These are phyloP conservation scores for Acrocephalus kingi DNA, from an alignment of 2,113 vertebrate genomes.

Conservation along the genomic window DNA sequence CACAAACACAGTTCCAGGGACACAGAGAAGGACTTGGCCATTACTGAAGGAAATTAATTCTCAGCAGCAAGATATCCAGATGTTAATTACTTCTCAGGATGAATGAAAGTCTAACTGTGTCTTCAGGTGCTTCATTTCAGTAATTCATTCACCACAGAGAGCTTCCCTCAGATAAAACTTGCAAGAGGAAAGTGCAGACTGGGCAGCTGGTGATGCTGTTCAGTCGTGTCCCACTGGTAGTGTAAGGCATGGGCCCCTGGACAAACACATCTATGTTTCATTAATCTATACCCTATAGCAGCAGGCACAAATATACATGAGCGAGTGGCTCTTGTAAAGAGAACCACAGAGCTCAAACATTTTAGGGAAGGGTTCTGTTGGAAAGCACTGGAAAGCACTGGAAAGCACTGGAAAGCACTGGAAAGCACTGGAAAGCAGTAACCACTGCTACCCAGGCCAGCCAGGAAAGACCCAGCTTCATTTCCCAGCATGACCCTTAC, in stretches of 20 bases:
- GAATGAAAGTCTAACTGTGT: not conserved
- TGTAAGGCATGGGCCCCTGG: not conserved
- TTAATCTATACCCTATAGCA: fast-evolving
- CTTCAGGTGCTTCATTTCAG: not conserved
- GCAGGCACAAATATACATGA: not conserved
- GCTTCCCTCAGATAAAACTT: not conserved
- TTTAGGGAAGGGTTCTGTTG: not conserved
- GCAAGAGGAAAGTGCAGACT: not conserved
- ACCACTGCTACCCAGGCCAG: not conserved
- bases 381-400: not conserved
- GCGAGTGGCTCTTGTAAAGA: fast-evolving
- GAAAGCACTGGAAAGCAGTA: not conserved
- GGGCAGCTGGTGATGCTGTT: not conserved
- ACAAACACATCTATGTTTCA: not conserved
- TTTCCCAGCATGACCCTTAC: not conserved
- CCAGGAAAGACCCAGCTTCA: not conserved
- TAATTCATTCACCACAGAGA: constrained; percentile 32
- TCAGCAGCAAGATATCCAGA: not conserved
- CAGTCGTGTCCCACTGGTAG: fast-evolving
- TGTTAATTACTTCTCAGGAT: constrained; percentile 38
- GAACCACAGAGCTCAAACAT: not conserved
- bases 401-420: not conserved
- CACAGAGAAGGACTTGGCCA: not conserved
- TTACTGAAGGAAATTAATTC: not conserved
- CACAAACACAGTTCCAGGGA: not conserved